Conservation (phyloP, 2,888 invertebrate genomes). For the Sarcophaga rosellei region DNA sequence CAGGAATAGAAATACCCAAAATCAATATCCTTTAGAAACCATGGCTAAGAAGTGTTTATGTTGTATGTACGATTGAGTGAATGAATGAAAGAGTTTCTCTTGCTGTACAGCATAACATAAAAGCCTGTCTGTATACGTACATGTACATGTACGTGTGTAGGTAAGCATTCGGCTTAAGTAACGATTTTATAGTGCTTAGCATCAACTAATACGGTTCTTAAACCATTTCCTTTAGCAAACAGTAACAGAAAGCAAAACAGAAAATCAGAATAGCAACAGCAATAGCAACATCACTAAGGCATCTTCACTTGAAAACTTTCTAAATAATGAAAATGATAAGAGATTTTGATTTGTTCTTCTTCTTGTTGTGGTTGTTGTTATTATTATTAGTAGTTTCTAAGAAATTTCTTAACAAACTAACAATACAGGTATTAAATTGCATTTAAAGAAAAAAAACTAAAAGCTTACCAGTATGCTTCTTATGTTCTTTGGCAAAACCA, state of each 20-base stretch:
- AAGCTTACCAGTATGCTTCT: neutral
- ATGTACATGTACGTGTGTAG: neutral
- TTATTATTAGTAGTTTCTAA: neutral
- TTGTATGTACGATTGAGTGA: conserved; percentile 30
- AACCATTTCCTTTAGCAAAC: neutral
- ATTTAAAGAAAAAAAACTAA: conserved; percentile 33
- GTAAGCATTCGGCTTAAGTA: conserved; percentile 40
- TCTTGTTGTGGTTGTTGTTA: too few relatives aligned
- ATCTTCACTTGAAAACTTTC: too few relatives aligned
- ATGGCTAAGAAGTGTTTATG: conserved; percentile 20
- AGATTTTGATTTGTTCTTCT: neutral
- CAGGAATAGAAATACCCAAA: neutral
- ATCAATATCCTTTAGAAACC: conserved; percentile 14
- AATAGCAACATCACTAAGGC: neutral
- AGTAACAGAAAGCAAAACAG: neutral
- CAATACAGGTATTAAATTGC: conserved; percentile 45
- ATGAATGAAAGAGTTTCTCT: neutral
- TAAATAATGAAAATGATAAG: neutral
- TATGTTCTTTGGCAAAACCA: neutral
- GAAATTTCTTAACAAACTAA: neutral
- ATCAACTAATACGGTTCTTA: conserved; percentile 49
- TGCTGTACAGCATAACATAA: neutral
- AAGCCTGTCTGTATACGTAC: too few relatives aligned
- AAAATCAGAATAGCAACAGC: neutral
- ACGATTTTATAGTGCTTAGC: conserved; percentile 56